These are phyloP conservation scores for Drosophila mercatorum DNA, from an alignment of 2,888 invertebrate species.

Conservation along the genomic window DNA sequence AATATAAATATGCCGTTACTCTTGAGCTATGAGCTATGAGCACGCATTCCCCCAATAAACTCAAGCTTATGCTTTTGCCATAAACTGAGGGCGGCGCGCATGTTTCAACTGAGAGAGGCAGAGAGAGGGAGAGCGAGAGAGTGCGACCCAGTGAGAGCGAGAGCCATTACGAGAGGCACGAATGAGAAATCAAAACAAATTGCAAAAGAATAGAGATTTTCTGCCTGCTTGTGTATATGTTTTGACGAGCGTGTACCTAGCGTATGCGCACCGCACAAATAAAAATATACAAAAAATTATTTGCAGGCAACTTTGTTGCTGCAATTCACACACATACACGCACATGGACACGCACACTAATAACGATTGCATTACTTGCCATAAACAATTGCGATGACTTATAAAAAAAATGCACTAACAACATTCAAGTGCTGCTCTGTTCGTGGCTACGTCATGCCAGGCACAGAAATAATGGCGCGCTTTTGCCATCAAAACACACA, in stretches of 20 bases:
- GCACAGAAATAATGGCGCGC: constrained; percentile 81
- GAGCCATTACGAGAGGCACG: constrained; percentile 41
- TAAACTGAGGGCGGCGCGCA: constrained; percentile 48
- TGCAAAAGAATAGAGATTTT: constrained; percentile 78
- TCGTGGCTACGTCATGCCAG: constrained; percentile 75
- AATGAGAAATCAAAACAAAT: constrained; percentile 77
- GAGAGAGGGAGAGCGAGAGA: constrained; percentile 26
- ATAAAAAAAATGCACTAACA: constrained; percentile 40
- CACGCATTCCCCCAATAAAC: constrained; percentile 15
- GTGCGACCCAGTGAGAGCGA: constrained; percentile 28
- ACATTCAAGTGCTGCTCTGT: constrained; percentile 45
- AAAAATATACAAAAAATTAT: constrained; percentile 71
- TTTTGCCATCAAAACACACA: constrained; percentile 71
- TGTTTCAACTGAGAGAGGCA: constrained; percentile 14
- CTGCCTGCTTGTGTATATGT: constrained; percentile 74
- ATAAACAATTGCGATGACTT: constrained; percentile 64
- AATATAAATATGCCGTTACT: constrained; percentile 30
- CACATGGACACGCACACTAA: constrained; percentile 30
- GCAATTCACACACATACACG: constrained; percentile 52
- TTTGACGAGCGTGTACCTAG: constrained; percentile 83
- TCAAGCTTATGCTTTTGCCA: constrained; percentile 33
- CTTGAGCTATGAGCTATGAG: constrained; percentile 16
- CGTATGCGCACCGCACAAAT: constrained; percentile 74
- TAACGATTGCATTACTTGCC: constrained; percentile 55
- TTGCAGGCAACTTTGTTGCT: constrained; percentile 61